These are phyloP conservation scores for Nipponia nippon DNA, from an alignment of 2,113 vertebrate species.

Conservation along the genomic window DNA sequence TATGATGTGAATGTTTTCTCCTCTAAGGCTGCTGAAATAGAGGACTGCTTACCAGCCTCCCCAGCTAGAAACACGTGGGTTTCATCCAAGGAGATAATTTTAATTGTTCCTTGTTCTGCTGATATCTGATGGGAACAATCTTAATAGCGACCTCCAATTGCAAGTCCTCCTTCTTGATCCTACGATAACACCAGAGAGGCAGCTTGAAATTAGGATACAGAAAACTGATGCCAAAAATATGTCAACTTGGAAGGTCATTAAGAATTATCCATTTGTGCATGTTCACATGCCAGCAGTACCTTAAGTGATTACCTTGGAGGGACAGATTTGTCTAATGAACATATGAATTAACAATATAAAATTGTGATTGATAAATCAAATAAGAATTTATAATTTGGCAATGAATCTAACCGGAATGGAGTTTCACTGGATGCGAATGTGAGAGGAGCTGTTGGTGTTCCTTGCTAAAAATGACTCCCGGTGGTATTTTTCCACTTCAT, in stretches of 20 bases:
- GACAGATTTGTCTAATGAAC: constrained; percentile 43
- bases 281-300: constrained; percentile 55
- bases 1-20: background rate
- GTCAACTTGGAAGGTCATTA: constrained; percentile 60
- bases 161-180: background rate
- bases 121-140: background rate
- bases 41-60: background rate
- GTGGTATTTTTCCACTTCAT: constrained; percentile 30
- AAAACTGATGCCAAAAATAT: constrained; percentile 57
- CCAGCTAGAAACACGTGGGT: background rate
- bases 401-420: background rate
- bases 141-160: background rate
- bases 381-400: constrained; percentile 28
- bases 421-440: constrained; percentile 24
- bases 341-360: constrained; percentile 43
- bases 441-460: constrained; percentile 29
- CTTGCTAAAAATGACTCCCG: constrained; percentile 16
- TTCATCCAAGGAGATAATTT: background rate
- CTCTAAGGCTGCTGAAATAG: background rate
- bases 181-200: constrained; percentile 17
- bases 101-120: background rate
- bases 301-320: constrained; percentile 57
- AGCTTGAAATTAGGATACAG: constrained; percentile 59
- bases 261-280: constrained; percentile 54
- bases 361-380: constrained; percentile 54